Percentiles rank a stretch among this genome's conserved stretches.
phyloP scores from a whole-genome alignment of 35 echinoderm and acorn worm genomes.

The Eucidaris tribuloides region DNA sequence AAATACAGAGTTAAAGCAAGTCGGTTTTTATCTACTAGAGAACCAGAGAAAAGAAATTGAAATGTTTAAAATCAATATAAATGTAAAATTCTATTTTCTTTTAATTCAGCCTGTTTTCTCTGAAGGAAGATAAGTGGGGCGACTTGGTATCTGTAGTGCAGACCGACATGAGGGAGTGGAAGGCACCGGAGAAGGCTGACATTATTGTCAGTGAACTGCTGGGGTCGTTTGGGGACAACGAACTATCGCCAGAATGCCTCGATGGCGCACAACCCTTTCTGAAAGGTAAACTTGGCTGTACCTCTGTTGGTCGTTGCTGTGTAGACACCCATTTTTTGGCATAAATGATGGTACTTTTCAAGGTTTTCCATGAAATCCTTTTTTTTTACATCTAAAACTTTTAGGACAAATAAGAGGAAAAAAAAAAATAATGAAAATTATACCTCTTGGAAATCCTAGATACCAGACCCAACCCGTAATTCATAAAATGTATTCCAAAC shows the following conservation, averaged over 20 bases:
- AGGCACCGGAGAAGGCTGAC: slow-evolving; percentile 86
- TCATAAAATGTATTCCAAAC: too few species aligned
- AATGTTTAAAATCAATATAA: too few species aligned
- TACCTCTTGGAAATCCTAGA: too few species aligned
- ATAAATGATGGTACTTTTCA: too few species aligned
- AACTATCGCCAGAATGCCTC: slow-evolving; percentile 96
- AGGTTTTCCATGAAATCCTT: too few species aligned
- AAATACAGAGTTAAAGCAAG: too few species aligned
- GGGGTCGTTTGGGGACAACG: slow-evolving; percentile 97
- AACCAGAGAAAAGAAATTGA: too few species aligned
- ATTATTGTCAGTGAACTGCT: slow-evolving; percentile 99
- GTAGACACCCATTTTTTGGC: too few species aligned
- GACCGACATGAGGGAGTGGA: slow-evolving; percentile 93
- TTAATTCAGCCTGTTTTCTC: slow-evolving; percentile 61
- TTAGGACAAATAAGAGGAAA: too few species aligned
- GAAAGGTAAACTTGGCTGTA: slow-evolving; percentile 61
- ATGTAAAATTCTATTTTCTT: slow-evolving; percentile 84
- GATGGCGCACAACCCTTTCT: slow-evolving; percentile 97
- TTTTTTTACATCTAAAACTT: background rate
- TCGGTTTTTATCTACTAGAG: too few species aligned
- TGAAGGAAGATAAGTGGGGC: slow-evolving; percentile 98
- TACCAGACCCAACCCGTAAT: too few species aligned
- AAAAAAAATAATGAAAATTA: background rate
- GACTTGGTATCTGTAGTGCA: slow-evolving; percentile 77
- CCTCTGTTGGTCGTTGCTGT: too few species aligned